Evolutionary conservation across 2,888 invertebrate species (phyloP), one percentile per base, ranked within the genome.

Genomic region (Acleris emargana): DNA sequence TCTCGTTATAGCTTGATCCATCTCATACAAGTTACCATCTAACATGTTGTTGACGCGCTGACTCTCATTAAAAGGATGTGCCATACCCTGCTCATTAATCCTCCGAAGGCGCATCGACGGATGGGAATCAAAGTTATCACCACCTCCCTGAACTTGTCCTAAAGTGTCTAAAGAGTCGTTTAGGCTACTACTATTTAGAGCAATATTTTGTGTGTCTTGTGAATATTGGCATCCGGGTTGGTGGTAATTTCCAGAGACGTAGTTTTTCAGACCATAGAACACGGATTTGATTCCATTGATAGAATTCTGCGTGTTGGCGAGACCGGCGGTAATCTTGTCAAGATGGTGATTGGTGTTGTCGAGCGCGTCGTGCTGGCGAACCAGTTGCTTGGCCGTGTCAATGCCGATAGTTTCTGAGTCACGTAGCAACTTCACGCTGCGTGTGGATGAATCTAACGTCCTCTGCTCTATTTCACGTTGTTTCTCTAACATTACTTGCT

Each of bases 191-290:
- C 84, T 82, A 67, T 88, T 89, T 2, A 89, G 78, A 4, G 84
- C 84, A 67, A 69, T 72, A 18, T 76, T 76, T 20, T 72, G 77
- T 4, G 76, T 71, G 59, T 82, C 84, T 0, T 89, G 85, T 5
- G 91, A 82, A 68, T 85, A 51, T 78, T 91, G 87, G 70, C 82
- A 91, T 71, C 81, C 86, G 3, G 93, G 85, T 67, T 93, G 91
- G 64, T 95, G 94, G 7, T 94, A 94, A 82, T 95, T 96, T 16
- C 97, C 97, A 32, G 96, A 95, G 73, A 99, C 95, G 84, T 99
- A 99, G 91, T 98, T 99, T 84, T 97, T 98, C n/a, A 99, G 93
- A 60, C 99, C 98, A 70, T 99, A 98, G 91, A 99, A 99, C 2
- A 99, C 97, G 79, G 99, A 99, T 93, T 98, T 99, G 67, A 99